A percentile compares a stretch with the other conserved stretches of the same genome.
These are phyloP conservation scores for Stictonetta naevosa DNA, from an alignment of 2,113 vertebrate genomes.

Conservation along the genomic window DNA sequence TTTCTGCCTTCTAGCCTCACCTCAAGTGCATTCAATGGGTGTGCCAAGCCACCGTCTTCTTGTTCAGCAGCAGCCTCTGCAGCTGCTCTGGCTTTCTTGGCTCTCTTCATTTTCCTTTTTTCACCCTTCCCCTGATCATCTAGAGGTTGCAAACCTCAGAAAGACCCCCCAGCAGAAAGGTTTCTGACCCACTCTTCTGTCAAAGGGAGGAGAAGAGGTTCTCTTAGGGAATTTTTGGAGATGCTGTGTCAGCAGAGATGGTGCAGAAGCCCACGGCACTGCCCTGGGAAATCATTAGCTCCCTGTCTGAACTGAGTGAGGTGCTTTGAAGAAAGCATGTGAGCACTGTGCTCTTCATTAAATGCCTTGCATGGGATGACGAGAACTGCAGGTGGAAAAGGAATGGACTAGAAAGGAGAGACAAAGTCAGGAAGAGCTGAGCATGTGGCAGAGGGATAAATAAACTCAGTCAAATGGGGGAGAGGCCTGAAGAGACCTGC, in stretches of 20 bases:
- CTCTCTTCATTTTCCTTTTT: neutral
- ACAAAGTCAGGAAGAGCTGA: neutral
- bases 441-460: neutral
- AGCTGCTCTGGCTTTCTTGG: slow-evolving; percentile 13
- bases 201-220: neutral
- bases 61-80: slow-evolving; percentile 13
- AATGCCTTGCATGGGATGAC: neutral
- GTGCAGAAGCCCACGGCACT: neutral
- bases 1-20: slow-evolving; percentile 13
- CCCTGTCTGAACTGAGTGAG: neutral
- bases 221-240: neutral
- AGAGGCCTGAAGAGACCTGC: neutral
- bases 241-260: neutral
- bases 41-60: slow-evolving; percentile 17
- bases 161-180: neutral
- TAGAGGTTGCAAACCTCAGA: neutral
- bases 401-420: neutral
- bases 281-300: neutral
- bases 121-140: neutral
- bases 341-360: neutral
- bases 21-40: neutral
- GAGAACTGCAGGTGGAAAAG: neutral
- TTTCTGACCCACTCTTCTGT: neutral
- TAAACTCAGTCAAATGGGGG: neutral
- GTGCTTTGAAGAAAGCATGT: neutral